phyloP scores from a whole-genome alignment of 2,797 vertebrate species.

The Ciconia nigra region DNA sequence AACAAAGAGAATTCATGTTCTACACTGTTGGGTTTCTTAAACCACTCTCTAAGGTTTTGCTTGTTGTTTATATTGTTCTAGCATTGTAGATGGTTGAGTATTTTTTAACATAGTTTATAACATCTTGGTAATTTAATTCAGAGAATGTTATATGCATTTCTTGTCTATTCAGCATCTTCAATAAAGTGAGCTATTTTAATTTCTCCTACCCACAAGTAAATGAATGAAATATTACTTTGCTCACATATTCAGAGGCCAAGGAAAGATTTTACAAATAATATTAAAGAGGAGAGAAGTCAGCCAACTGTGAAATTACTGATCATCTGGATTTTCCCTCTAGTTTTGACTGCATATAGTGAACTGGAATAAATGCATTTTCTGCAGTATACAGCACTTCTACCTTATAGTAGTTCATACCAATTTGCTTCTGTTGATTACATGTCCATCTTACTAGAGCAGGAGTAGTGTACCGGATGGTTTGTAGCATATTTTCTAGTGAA shows the following conservation, averaged over 20 bases:
- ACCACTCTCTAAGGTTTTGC: background rate
- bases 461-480: background rate
- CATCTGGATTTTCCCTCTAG: constrained; percentile 75
- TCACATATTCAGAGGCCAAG: constrained; percentile 30
- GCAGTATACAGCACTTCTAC: constrained; percentile 22
- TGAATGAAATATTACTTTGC: constrained; percentile 71
- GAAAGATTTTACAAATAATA: constrained; percentile 78
- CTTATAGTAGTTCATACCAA: constrained; percentile 54
- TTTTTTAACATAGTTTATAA: background rate
- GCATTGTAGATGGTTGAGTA: background rate
- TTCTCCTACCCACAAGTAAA: constrained; percentile 52
- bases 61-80: background rate
- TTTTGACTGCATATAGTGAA: constrained; percentile 61
- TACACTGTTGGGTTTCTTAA: background rate
- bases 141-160: background rate
- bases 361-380: constrained; percentile 56
- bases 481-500: constrained; percentile 6
- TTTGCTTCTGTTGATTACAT: constrained; percentile 71
- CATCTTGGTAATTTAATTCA: constrained; percentile 22
- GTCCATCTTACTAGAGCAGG: constrained; percentile 50
- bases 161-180: constrained; percentile 63
- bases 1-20: background rate
- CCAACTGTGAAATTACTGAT: constrained; percentile 86
- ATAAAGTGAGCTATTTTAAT: constrained; percentile 51
- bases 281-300: constrained; percentile 74